A percentile compares a stretch with the other conserved stretches of the same genome.
Conservation (phyloP, 35 echinoderm and acorn worm species). For the Amphiura filiformis region DNA sequence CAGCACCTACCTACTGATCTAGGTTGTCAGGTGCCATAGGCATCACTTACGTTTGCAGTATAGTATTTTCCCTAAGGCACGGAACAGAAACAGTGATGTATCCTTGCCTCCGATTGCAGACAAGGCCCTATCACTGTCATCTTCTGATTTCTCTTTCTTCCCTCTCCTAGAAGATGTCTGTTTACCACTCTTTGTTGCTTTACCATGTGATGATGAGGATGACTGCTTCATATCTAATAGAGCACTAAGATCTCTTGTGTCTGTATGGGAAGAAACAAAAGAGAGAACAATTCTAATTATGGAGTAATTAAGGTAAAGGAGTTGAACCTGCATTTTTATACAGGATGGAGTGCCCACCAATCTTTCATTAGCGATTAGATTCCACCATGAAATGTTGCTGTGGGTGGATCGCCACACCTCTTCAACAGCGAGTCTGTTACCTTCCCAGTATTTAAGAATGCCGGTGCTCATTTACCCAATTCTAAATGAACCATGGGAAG, state of each 20-base stretch:
- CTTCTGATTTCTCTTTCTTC: slow-evolving; percentile 1
- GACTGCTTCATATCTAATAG: slow-evolving; percentile 8
- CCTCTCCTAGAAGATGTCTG: slow-evolving; percentile 33
- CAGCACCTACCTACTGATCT: too few relatives aligned
- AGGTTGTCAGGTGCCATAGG: too few relatives aligned
- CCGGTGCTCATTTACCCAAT: too few relatives aligned
- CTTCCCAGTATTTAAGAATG: too few relatives aligned
- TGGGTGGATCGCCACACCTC: too few relatives aligned
- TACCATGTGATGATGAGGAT: not conserved
- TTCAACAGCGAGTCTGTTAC: too few relatives aligned
- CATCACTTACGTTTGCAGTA: slow-evolving; percentile 80
- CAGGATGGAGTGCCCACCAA: too few relatives aligned
- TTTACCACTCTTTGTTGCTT: slow-evolving; percentile 7
- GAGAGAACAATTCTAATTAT: not conserved
- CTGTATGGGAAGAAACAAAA: slow-evolving; percentile 15
- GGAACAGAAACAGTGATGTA: slow-evolving; percentile 86
- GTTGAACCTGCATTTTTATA: too few relatives aligned
- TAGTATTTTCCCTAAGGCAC: slow-evolving; percentile 90
- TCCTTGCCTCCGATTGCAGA: slow-evolving; percentile 88
- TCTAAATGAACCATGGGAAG: too few relatives aligned
- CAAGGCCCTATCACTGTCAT: slow-evolving; percentile 25
- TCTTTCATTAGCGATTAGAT: too few relatives aligned
- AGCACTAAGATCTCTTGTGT: slow-evolving; percentile 31
- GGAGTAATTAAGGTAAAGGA: too few relatives aligned
- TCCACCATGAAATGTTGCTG: too few relatives aligned